Base-by-base conservation (phyloP, 2,113 vertebrate genomes). In the Saccopteryx bilineata region DNA sequence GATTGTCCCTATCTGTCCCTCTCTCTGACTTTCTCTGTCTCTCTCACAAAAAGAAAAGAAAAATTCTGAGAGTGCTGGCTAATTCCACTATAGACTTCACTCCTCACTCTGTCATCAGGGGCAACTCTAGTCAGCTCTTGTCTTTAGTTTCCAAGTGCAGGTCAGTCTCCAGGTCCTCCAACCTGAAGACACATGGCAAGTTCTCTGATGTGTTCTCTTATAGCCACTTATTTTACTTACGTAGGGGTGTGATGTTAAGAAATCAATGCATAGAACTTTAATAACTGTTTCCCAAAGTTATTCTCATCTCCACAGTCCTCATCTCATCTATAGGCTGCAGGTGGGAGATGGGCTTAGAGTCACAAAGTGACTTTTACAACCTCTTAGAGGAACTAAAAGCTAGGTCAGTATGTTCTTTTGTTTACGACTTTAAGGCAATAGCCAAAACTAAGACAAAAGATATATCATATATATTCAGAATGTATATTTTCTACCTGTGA, bases 361-460 rank as follows among this genome's bases (percentile, higher is more conserved):
- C 39, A 69, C 46, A 69, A 68, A 65, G 6, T 68, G 50, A 90
- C 56, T 50, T 92, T 86, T 61, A n/a, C 17, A 87, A 15, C 7
- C 39, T 91, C 31, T 54, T 60, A 63, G 12, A 68, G 31, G 0
- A 79, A 13, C 39, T 79, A 91, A 74, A 60, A 39, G 2, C 52
- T 72, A 68, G 12, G 50, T 60, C 14, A 72, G 56, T 46, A 74
- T 14, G 9, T 61, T 56, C 69, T 96, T 93, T 88, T 66, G 13
- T 71, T 90, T 21, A 87, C 48, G 46, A 52, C 15, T 83, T 90
- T 65, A 31, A 9, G 19, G 5, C 26, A 52, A 71, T 18, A 65
- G 56, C n/a, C 75, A 76, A 69, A 85, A 50, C 60, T 63, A 87
- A 52, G 9, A 92, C 33, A 90, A 75, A 68, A 90, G 33, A 92